phyloP scores from a whole-genome alignment of 2,888 invertebrate genomes.

The Synanthedon formicaeformis region DNA sequence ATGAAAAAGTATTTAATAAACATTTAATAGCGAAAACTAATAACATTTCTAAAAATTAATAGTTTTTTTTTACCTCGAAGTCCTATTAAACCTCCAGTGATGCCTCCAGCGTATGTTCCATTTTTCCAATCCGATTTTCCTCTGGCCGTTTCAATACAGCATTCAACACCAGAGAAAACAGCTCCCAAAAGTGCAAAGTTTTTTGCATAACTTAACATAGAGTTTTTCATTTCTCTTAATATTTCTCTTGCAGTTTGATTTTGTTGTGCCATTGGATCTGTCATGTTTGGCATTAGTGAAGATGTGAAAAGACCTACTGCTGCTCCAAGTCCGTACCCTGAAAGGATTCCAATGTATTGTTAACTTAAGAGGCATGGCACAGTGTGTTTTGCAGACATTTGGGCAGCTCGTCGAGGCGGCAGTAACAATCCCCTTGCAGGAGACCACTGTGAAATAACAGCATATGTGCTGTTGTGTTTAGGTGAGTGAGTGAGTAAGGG shows the following conservation, averaged over 20 bases:
- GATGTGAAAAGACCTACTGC: conserved; percentile 97
- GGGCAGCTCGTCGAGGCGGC: too few species aligned
- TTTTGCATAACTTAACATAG: conserved; percentile 94
- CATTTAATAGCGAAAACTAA: too few species aligned
- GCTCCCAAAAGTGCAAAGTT: conserved; percentile 97
- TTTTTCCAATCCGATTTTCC: conserved; percentile 98
- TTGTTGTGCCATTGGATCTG: conserved; percentile 74
- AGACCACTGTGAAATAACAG: too few species aligned
- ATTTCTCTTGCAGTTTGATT: conserved; percentile 88
- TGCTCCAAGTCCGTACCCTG: conserved; percentile 94
- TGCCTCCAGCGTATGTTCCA: conserved; percentile 93
- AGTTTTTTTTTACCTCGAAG: conserved; percentile 72
- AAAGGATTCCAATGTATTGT: conserved; percentile 4
- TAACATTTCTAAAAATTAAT: too few species aligned
- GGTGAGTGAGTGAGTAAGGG: too few species aligned
- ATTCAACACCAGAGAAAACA: conserved; percentile 95
- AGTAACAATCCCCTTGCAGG: too few species aligned
- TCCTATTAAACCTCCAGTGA: conserved; percentile 94
- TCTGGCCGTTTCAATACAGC: conserved; percentile 92
- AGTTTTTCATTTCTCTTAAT: conserved; percentile 89
- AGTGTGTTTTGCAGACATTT: too few species aligned
- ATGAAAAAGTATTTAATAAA: too few species aligned
- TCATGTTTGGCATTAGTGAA: conserved; percentile 91
- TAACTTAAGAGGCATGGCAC: too few species aligned
- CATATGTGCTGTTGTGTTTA: too few species aligned